These are phyloP conservation scores for Scelioninae gen. 1 DNA, from an alignment of 2,888 invertebrate species.

Conservation along the genomic window DNA sequence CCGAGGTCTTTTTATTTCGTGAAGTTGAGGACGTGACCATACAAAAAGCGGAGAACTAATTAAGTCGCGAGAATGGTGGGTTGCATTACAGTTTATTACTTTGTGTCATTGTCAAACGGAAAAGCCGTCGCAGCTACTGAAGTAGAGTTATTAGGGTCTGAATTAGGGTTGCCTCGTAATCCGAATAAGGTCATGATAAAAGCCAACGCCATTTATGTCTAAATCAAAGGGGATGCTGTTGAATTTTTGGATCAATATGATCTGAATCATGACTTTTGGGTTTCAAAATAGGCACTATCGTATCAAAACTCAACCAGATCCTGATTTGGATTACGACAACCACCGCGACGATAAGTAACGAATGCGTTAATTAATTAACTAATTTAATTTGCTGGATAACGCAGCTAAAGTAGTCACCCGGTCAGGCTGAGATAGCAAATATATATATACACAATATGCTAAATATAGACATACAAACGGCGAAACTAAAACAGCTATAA, in stretches of 20 bases:
- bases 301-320: background rate
- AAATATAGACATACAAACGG: conserved; percentile 57
- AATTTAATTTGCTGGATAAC: too few relatives aligned
- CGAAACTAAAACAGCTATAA: conserved; percentile 59
- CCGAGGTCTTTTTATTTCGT: conserved; percentile 9
- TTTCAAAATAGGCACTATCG: background rate
- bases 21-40: conserved; percentile 7
- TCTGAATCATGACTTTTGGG: too few relatives aligned
- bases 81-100: conserved; percentile 34
- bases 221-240: too few relatives aligned
- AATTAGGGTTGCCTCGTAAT: conserved; percentile 32
- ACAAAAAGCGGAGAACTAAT: conserved; percentile 43
- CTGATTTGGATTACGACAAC: conserved; percentile 20
- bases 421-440: conserved; percentile 43
- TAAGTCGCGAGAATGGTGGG: conserved; percentile 12
- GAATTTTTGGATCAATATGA: too few relatives aligned
- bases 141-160: conserved; percentile 38
- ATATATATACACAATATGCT: conserved; percentile 50
- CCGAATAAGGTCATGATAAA: conserved; percentile 29
- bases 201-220: background rate
- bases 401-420: background rate
- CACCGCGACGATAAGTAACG: too few relatives aligned
- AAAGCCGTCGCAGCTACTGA: conserved; percentile 23
- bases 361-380: too few relatives aligned
- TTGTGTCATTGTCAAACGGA: conserved; percentile 28